Evolutionary conservation across 2,888 invertebrate species (phyloP), one percentile per base, ranked within the genome.

Genomic region (Amphipoea oculea): DNA sequence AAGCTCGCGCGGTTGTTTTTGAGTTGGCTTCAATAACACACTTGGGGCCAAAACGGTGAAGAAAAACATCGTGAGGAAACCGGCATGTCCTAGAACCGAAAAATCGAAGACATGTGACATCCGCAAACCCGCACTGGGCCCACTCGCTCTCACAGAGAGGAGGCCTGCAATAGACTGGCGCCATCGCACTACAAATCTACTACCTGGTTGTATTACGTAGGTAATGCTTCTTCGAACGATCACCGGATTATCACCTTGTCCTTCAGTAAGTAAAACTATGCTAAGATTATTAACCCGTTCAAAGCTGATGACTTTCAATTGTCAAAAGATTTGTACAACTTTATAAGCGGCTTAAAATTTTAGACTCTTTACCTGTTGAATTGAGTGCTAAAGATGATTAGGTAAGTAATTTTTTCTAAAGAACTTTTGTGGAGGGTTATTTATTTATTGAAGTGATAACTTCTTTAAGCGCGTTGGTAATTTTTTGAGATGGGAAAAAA

Each of bases 271-370:
- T 78, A 51, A 45, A 62, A 69, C 62, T 54, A 9, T 11, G 12
- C 11, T 62, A 62, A 54, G 62, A 54, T 62, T 51, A 69, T 54
- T 78, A 78, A 78, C 78, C 69, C 78, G 42, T 68, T n/a, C 36
- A 45, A 63, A 0, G 42, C 17, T 12, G 51, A 5, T 65, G 63
- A 42, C 40, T 65, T 67, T 78, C n/a, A 42, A 68, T 1, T 42
- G 69, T 45, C 78, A 63, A 78, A 78, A 78, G 69, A 14, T 78
- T 78, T 78, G 78, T 78, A 78, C 78, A 78, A 78, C 69, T 69
- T 69, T 54, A 1, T 65, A 78, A 78, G 62, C 62, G 1, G 78
- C 51, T 78, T 78, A 69, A 2, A 5, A 4, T 23, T 4, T 12
- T 23, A 17, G 29, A n/a, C 20, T 48, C 9, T 17, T 4, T 40